A percentile compares a stretch with the other conserved stretches of the same genome.
Evolutionary conservation across 2,888 invertebrate genomes (phyloP).

Genomic region (Sylvicola cinctus): DNA sequence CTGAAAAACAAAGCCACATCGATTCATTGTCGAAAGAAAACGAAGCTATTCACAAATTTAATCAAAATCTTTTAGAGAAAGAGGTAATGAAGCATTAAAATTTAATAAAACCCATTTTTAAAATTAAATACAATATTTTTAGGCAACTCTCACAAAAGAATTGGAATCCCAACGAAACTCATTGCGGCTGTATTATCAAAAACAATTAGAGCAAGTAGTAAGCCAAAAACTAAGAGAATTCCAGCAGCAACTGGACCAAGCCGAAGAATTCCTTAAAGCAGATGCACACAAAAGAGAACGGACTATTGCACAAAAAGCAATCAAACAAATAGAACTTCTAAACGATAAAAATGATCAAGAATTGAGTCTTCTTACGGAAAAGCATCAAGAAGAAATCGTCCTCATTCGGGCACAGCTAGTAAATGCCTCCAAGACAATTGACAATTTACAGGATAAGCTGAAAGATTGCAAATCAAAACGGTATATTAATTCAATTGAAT

Average conservation of each 20-base stretch:
- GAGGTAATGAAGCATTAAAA: too few relatives aligned
- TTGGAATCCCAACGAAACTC: slow-evolving; percentile 41
- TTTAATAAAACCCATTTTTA: too few relatives aligned
- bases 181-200: slow-evolving; percentile 54
- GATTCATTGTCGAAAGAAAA: background rate
- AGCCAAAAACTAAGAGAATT: slow-evolving; percentile 57
- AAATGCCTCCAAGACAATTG: slow-evolving; percentile 45
- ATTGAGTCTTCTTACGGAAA: slow-evolving; percentile 54
- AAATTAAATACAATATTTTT: slow-evolving; percentile 3
- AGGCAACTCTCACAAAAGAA: slow-evolving; percentile 32
- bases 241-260: slow-evolving; percentile 47
- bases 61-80: too few relatives aligned
- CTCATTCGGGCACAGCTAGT: slow-evolving; percentile 48
- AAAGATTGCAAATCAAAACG: slow-evolving; percentile 18
- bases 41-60: too few relatives aligned
- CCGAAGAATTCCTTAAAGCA: slow-evolving; percentile 39
- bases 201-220: slow-evolving; percentile 60
- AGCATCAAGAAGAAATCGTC: slow-evolving; percentile 56
- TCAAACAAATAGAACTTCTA: slow-evolving; percentile 48
- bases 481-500: slow-evolving; percentile 10
- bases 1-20: background rate
- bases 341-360: slow-evolving; percentile 55
- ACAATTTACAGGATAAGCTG: slow-evolving; percentile 37
- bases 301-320: slow-evolving; percentile 44
- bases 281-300: slow-evolving; percentile 43